These are phyloP conservation scores for Mystacides longicornis DNA, from an alignment of 2,888 invertebrate species.

Conservation along the genomic window DNA sequence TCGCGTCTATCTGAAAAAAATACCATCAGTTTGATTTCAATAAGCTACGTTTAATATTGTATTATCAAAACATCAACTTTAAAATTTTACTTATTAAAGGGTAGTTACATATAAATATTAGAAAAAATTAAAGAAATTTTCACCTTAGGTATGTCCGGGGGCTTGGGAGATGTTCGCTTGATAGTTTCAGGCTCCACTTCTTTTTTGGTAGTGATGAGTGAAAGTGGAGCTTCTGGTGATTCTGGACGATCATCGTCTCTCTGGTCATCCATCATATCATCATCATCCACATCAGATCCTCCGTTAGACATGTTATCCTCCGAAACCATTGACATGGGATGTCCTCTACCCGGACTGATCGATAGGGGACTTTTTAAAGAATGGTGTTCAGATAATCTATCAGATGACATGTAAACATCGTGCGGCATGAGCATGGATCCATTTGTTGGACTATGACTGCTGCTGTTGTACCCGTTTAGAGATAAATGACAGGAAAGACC, in stretches of 20 bases:
- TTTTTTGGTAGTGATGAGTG: slow-evolving; percentile 58
- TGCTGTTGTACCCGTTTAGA: slow-evolving; percentile 57
- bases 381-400: slow-evolving; percentile 44
- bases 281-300: slow-evolving; percentile 63
- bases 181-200: slow-evolving; percentile 44
- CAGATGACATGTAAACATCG: slow-evolving; percentile 49
- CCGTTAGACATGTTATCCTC: slow-evolving; percentile 59
- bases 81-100: no score
- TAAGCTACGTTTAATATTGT: background rate
- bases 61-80: no score
- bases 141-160: slow-evolving; percentile 49
- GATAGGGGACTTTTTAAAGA: slow-evolving; percentile 57
- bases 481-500: slow-evolving; percentile 53
- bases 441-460: slow-evolving; percentile 57
- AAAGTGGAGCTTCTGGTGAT: slow-evolving; percentile 62
- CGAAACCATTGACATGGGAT: slow-evolving; percentile 57
- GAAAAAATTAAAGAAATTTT: slow-evolving; percentile 15
- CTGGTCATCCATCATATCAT: slow-evolving; percentile 47
- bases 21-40: slow-evolving; percentile 2
- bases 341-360: slow-evolving; percentile 48
- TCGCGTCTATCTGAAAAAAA: slow-evolving; percentile 42
- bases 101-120: slow-evolving; percentile 3
- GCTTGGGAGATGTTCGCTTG: slow-evolving; percentile 47
- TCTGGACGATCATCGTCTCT: slow-evolving; percentile 51
- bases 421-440: slow-evolving; percentile 55